Conservation (phyloP, 2,888 invertebrate species). For the Aporophyla nigra region DNA sequence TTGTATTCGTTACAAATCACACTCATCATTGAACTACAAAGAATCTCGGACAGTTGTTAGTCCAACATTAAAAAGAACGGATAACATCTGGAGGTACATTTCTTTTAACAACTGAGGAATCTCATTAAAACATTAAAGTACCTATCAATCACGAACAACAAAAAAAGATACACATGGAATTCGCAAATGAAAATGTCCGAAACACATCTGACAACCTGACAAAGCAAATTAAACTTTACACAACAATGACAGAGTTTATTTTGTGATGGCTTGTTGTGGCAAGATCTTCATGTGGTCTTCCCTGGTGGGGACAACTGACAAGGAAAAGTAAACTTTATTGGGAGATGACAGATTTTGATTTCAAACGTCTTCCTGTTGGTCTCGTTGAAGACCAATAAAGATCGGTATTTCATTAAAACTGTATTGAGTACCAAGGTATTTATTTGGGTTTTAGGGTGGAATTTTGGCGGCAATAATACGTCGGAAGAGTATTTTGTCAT, state of each 20-base stretch:
- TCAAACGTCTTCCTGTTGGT: neutral
- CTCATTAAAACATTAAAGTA: conserved; percentile 62
- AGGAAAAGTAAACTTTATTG: conserved; percentile 29
- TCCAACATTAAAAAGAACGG: conserved; percentile 31
- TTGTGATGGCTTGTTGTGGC: conserved; percentile 8
- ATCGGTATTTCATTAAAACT: conserved; percentile 64
- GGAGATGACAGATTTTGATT: conserved; percentile 12
- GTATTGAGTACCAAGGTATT: conserved; percentile 54
- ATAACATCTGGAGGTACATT: conserved; percentile 42
- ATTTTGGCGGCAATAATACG: conserved; percentile 40
- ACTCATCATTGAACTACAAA: conserved; percentile 17
- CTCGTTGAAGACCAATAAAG: conserved; percentile 34
- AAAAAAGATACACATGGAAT: conserved; percentile 51
- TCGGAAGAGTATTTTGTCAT: conserved; percentile 10
- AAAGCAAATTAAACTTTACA: conserved; percentile 43
- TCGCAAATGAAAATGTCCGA: conserved; percentile 43
- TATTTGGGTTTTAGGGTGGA: conserved; percentile 37
- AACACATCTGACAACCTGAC: conserved; percentile 13
- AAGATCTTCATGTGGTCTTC: conserved; percentile 17
- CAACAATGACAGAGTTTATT: conserved; percentile 11
- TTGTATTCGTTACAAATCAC: neutral
- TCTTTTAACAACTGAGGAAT: conserved; percentile 51
- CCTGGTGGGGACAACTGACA: neutral
- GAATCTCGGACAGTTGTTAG: conserved; percentile 12
- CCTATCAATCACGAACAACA: conserved; percentile 59